Conservation (phyloP, 2,113 vertebrate genomes). For the Clarias magur region DNA sequence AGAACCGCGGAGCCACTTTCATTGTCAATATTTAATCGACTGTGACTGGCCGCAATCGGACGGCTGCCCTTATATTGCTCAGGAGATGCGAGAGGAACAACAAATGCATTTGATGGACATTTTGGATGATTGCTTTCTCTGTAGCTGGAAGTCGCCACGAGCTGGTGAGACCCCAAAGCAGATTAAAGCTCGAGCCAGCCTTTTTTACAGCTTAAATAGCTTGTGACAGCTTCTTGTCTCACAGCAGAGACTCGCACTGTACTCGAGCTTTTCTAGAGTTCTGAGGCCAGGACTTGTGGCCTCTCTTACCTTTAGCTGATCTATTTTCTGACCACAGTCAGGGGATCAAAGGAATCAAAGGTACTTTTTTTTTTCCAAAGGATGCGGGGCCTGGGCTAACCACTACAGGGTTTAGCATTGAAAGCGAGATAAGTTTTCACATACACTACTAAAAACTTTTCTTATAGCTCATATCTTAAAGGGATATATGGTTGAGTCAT, state of each 20-base stretch:
- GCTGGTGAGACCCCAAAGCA: constrained; percentile 59
- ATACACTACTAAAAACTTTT: not conserved
- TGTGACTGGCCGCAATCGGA: constrained; percentile 48
- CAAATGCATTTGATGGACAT: constrained; percentile 60
- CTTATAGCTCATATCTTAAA: not conserved
- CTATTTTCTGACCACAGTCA: constrained; percentile 17
- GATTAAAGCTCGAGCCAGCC: constrained; percentile 57
- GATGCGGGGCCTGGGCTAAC: not conserved
- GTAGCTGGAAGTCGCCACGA: constrained; percentile 60
- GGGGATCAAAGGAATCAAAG: constrained; percentile 29
- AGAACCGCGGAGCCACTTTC: constrained; percentile 31
- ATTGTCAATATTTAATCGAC: constrained; percentile 50
- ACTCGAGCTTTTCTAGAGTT: constrained; percentile 1
- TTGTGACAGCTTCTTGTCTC: constrained; percentile 66
- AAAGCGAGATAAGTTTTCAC: not conserved
- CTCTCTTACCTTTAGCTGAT: constrained; percentile 3
- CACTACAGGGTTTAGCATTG: not conserved
- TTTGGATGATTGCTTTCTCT: constrained; percentile 64
- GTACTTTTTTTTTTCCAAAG: not conserved
- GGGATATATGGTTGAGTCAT: not conserved
- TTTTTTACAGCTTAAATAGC: constrained; percentile 59
- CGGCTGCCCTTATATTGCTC: constrained; percentile 43
- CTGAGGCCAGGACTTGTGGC: constrained; percentile 24
- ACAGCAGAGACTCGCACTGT: constrained; percentile 32
- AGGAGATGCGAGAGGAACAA: constrained; percentile 41